Evolutionary conservation across 2,888 invertebrate species (phyloP).

Genomic region (Brachycybe producta): DNA sequence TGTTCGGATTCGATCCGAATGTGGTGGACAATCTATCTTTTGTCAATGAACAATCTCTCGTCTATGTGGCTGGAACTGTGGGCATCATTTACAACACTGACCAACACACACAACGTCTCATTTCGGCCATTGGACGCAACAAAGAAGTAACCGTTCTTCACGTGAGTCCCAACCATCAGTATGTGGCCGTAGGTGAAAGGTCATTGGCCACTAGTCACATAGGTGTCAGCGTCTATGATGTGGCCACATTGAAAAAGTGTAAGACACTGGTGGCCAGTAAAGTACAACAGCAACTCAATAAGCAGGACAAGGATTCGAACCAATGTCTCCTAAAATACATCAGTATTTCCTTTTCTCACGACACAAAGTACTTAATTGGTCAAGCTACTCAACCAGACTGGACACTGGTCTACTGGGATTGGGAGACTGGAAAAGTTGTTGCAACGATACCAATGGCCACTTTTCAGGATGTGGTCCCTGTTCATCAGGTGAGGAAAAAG

Average conservation of each 20-base stretch:
- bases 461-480: conserved; percentile 31
- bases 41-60: conserved; percentile 36
- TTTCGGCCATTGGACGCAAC: conserved; percentile 36
- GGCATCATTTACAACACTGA: conserved; percentile 37
- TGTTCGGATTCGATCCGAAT: conserved; percentile 34
- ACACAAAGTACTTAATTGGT: conserved; percentile 64
- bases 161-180: conserved; percentile 9
- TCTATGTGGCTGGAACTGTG: conserved; percentile 37
- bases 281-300: conserved; percentile 32
- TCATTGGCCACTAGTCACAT: conserved; percentile 29
- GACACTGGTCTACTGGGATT: conserved; percentile 63
- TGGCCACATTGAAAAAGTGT: conserved; percentile 27
- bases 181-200: conserved; percentile 32
- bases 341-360: conserved; percentile 61
- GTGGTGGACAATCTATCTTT: conserved; percentile 33
- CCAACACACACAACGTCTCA: conserved; percentile 33
- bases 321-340: conserved; percentile 29
- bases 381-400: conserved; percentile 74
- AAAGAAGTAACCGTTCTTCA: conserved; percentile 22
- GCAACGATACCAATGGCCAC: conserved; percentile 47
- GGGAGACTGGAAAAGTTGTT: conserved; percentile 67
- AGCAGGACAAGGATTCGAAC: conserved; percentile 43
- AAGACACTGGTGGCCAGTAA: conserved; percentile 35
- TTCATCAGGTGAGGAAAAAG: conserved; percentile 45
- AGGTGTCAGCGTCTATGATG: conserved; percentile 37